Base-by-base conservation (phyloP, 2,113 vertebrate genomes). In the Pagrus major region DNA sequence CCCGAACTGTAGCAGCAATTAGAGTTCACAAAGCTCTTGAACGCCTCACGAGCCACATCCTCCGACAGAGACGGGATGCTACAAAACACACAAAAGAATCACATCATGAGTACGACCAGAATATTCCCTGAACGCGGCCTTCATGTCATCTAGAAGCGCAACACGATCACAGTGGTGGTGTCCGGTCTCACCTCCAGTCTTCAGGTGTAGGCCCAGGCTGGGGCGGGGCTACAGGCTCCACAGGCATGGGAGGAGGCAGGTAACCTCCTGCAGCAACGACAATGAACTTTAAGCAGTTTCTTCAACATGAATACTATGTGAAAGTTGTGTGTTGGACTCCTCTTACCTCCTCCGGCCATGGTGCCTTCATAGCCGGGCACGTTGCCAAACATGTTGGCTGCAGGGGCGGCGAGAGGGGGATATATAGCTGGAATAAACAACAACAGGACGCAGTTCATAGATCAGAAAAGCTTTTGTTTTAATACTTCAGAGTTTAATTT, bases 361-460 rank as follows among this genome's bases (percentile, higher is more conserved):
- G 70, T 93, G 69, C 80, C 89, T 39, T 95, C 95, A 18, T 95
- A 95, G 4, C 94, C 94, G 0, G 95, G 93, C 4, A 95, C 74
- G 6, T 11, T 90, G 56, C 66, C 81, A 2, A 90, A 94, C 83
- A 86, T 89, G 71, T 75, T 79, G 69, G 75, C 79, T 0, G 83
- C 29, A 1, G 92, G 91, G 1, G 83, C 91, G 0, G 23, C 21
- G 5, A 21, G 18, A 0, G 80, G 82, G 2, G 90, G 83, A 3
- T 85, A 89, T 46, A 81, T 52, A 1, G 82, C 91, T 94, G 83
- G n/a, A 83, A 76, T 0, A 42, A 68, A 72, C 18, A 71, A 73
- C 18, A 71, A 73, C n/a, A 83, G 20, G n/a, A 59, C 51, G 68
- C 37, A 39, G 27, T 23, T 23, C 9, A 29, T 3, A 46, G 37